A percentile compares a stretch with the other conserved stretches of the same genome.
These are phyloP conservation scores for Petromus typicus DNA, from an alignment of 2,113 vertebrate species.

Conservation along the genomic window DNA sequence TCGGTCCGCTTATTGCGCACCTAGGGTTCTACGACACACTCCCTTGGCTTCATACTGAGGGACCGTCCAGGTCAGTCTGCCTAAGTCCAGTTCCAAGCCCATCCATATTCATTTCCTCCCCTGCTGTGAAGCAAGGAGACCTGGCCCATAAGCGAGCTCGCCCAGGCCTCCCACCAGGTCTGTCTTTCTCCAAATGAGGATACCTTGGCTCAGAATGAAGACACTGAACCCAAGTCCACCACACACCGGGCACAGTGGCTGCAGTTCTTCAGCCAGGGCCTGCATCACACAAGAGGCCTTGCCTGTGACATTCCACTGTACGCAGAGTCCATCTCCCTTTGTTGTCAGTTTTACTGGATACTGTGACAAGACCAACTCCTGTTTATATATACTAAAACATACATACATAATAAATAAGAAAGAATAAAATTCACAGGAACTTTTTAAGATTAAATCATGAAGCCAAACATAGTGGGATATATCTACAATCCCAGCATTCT, in stretches of 20 bases:
- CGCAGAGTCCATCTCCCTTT: background rate
- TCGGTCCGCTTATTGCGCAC: background rate
- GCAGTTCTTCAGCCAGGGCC: background rate
- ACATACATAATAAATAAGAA: background rate
- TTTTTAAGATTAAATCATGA: background rate
- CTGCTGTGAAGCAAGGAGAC: background rate
- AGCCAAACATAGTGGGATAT: background rate
- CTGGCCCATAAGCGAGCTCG: background rate
- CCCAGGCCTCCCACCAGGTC: background rate
- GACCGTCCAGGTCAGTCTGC: background rate
- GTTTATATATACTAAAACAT: background rate
- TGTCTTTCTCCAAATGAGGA: background rate
- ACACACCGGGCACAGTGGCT: background rate
- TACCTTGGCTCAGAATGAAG: background rate
- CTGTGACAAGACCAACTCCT: background rate
- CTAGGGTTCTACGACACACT: background rate
- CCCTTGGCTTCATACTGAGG: background rate
- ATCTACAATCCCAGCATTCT: background rate
- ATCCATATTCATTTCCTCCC: background rate
- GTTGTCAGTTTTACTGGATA: background rate
- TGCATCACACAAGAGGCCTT: background rate
- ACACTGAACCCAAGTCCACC: fast-evolving
- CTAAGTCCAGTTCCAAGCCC: background rate
- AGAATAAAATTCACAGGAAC: background rate
- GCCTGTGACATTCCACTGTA: background rate